Percentiles rank a stretch among this genome's conserved stretches.
Conservation (phyloP, 2,888 invertebrate species). For the Dichetophora obliterata region DNA sequence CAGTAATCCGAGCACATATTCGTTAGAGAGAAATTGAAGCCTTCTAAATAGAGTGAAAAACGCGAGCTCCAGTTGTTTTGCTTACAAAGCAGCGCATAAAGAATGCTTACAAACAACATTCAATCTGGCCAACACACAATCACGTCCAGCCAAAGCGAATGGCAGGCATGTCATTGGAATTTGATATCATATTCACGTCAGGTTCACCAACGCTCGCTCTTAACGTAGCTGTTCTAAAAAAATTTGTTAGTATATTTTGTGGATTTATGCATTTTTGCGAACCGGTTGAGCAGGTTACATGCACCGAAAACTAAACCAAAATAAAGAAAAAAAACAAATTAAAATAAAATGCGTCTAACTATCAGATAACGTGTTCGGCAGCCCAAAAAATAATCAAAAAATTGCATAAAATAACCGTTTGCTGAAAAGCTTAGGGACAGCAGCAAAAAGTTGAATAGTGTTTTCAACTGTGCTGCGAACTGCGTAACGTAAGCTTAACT, state of each 20-base stretch:
- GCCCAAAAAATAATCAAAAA: background rate
- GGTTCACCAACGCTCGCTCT: background rate
- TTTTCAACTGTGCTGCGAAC: too few relatives aligned
- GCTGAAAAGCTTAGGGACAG: too few relatives aligned
- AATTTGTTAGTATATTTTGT: background rate
- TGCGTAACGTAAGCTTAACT: too few relatives aligned
- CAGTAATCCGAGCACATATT: background rate
- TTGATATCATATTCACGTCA: background rate
- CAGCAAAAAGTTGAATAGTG: too few relatives aligned
- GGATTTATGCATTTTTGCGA: background rate
- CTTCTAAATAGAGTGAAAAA: background rate
- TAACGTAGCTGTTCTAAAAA: background rate
- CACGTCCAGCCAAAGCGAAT: background rate
- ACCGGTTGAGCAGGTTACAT: slow-evolving; percentile 20
- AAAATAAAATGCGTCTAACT: too few relatives aligned
- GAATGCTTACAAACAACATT: too few relatives aligned
- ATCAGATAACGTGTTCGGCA: background rate
- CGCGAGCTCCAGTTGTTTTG: too few relatives aligned
- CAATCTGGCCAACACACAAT: too few relatives aligned
- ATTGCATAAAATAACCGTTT: background rate
- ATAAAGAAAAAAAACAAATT: background rate
- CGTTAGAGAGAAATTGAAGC: background rate
- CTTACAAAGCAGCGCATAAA: too few relatives aligned
- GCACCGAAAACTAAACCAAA: background rate
- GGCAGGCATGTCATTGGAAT: slow-evolving; percentile 12